phyloP scores from a whole-genome alignment of 2,797 vertebrate species.

The Macropus fuliginosus region DNA sequence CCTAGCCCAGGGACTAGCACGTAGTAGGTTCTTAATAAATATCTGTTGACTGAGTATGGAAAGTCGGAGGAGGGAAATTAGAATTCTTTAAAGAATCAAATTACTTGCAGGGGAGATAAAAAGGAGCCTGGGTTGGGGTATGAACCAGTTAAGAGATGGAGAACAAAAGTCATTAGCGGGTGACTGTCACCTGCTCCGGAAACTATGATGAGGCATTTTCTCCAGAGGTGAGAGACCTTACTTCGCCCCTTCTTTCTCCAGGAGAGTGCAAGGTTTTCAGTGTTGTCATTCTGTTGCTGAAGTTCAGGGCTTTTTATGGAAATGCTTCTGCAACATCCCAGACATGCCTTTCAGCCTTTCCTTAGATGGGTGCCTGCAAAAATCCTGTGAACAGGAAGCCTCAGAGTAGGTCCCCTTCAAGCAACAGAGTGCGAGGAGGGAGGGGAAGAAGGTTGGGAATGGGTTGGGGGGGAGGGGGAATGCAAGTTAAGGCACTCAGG shows the following conservation, averaged over 20 bases:
- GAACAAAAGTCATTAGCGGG: constrained; percentile 59
- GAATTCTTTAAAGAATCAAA: constrained; percentile 36
- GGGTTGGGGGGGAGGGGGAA: neutral
- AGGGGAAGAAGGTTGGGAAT: neutral
- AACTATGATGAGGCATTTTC: constrained; percentile 66
- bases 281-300: constrained; percentile 27
- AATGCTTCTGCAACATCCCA: constrained; percentile 66
- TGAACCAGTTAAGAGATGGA: constrained; percentile 65
- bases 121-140: constrained; percentile 31
- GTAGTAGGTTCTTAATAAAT: neutral
- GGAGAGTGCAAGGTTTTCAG: constrained; percentile 35
- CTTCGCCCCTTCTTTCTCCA: constrained; percentile 5
- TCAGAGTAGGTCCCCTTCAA: constrained; percentile 31
- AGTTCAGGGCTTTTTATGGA: constrained; percentile 66
- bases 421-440: constrained; percentile 32
- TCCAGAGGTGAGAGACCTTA: constrained; percentile 50
- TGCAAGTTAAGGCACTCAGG: neutral
- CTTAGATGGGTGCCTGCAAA: constrained; percentile 37
- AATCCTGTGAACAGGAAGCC: constrained; percentile 51
- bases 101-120: constrained; percentile 37
- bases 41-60: neutral
- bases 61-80: constrained; percentile 56
- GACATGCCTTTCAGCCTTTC: constrained; percentile 39
- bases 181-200: constrained; percentile 62
- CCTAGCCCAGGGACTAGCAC: neutral